Base-by-base conservation (phyloP, 2,888 invertebrate species). In the Autographa pulchrina region DNA sequence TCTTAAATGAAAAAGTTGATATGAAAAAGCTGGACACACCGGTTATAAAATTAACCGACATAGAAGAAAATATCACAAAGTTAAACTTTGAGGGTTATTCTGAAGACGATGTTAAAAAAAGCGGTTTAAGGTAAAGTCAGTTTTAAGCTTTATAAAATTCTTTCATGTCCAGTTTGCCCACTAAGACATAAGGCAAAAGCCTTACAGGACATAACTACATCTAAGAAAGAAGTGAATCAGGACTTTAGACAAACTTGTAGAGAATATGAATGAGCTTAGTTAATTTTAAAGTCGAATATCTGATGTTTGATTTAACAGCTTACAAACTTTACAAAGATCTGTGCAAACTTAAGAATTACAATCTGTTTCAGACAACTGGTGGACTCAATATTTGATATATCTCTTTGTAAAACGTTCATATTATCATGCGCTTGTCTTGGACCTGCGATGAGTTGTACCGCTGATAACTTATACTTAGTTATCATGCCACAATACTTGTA, bases 401-500 rank as follows among this genome's bases (percentile, higher is more conserved):
- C 81, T 11, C 11, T 81, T 0, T 38, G 72, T 9, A 78, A 81
- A 20, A 2, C 43, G 0, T 81, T 59, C 14, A 14, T 80, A 8
- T 61, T 77, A 0, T 72, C 77, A n/a, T 81, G 65, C 31, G 52
- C 61, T 7, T 43, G 38, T 0, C 0, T 78, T 13, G 77, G 81
- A 16, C 32, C 78, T 11, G 5, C 68, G 0, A 5, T 72, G 9
- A 64, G 81, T 48, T 0, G 0, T 0, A 20, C 16, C 13, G 43
- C 68, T n/a, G 77, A 78, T 61, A 58, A 60, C 2, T 13, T 77
- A 9, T 77, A 68, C 32, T 4, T 72, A 3, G 25, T 73, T 3
- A 77, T 81, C 20, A 14, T 61, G 0, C 77, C 81, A 41, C 81
- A 78, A 41, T 77, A 72, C 38, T 65, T 78, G 4, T 77, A 78